Evolutionary conservation across 2,888 invertebrate species (phyloP).

Genomic region (Microplitis manilae): DNA sequence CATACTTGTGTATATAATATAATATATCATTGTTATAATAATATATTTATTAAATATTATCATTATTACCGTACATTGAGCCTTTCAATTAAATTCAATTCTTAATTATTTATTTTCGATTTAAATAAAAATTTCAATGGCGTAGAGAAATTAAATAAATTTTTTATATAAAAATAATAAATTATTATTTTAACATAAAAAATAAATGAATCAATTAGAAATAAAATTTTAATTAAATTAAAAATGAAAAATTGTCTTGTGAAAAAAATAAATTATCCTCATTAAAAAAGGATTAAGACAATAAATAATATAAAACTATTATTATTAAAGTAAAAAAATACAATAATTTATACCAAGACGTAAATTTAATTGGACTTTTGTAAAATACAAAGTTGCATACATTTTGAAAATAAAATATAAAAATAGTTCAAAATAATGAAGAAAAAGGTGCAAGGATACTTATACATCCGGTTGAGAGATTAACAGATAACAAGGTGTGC

Average conservation of each 20-base stretch:
- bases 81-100: no score
- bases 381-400: neutral
- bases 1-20: neutral
- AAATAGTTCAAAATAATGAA: slow-evolving; percentile 16
- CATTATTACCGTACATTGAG: no score
- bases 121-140: neutral
- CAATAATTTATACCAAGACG: neutral
- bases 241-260: neutral
- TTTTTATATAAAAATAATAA: no score
- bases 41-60: no score
- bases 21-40: no score
- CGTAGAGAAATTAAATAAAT: neutral
- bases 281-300: neutral
- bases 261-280: neutral
- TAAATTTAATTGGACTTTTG: neutral
- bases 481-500: slow-evolving; percentile 19
- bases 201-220: neutral
- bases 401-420: neutral
- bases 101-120: no score
- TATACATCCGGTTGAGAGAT: slow-evolving; percentile 33
- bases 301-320: neutral
- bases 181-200: neutral
- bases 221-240: neutral
- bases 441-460: slow-evolving; percentile 31
- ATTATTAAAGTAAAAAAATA: neutral